These are phyloP conservation scores for Pipistrellus kuhlii DNA, from an alignment of 2,797 vertebrate genomes.

Conservation along the genomic window DNA sequence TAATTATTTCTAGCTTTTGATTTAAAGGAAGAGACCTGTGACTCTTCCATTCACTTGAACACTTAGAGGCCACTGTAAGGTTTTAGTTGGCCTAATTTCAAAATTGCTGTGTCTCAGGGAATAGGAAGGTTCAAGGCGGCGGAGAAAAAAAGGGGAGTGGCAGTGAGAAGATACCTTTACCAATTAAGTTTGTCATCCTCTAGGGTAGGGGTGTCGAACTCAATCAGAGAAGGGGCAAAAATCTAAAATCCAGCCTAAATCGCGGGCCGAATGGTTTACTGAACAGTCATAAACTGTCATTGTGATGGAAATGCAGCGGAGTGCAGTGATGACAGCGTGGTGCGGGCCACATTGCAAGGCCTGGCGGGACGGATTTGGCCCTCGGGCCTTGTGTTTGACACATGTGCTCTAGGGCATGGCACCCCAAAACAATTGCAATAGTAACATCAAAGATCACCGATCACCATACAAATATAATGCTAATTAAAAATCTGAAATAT, in stretches of 20 bases:
- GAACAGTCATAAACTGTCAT: no score
- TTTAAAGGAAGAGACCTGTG: background rate
- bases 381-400: no score
- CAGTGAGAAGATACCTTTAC: background rate
- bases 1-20: background rate
- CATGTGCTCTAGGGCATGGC: background rate
- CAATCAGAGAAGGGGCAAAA: no score
- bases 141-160: background rate
- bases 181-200: background rate
- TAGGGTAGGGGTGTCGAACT: no score
- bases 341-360: no score
- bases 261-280: no score
- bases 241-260: no score
- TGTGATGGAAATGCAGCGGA: no score
- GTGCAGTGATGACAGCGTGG: no score
- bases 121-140: no score
- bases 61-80: background rate
- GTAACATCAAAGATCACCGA: background rate
- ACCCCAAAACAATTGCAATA: background rate
- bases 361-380: no score
- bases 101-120: background rate
- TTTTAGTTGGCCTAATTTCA: background rate
- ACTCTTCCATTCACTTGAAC: background rate
- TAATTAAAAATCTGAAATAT: background rate
- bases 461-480: no score